Evolutionary conservation across 2,888 invertebrate genomes (phyloP), one percentile per base, ranked within the genome.

Genomic region (Heliconius hortense): DNA sequence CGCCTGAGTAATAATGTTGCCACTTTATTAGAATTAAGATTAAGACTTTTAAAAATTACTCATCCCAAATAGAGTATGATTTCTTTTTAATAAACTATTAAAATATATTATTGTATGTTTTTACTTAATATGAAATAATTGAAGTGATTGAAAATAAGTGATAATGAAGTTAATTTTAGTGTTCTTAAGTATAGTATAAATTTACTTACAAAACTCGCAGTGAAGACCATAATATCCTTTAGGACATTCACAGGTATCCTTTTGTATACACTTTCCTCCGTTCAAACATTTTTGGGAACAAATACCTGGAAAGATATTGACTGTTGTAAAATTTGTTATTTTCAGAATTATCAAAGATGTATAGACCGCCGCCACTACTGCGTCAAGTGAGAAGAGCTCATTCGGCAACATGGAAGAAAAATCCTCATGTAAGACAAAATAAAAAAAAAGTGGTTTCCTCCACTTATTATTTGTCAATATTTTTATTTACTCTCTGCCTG

Each of bases 181-280:
- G 21, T 21, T 21, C 18, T 56, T 56, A 8, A 63, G 10, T 31
- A 64, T n/a, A 64, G 7, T n/a, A 10, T 35, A n/a, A 24, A 11
- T 39, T 70, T 85, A 95, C 97, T 96, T 94, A 98, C 98, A 98
- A 91, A 96, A 97, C 95, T 98, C 98, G 90, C 98, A 98, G 76
- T 96, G 96, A 70, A 96, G 93, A 76, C 98, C 99, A 86, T 97
- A 98, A 88, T 97, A 98, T 64, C 98, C 98, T 87, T 97, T 97
- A 0, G 97, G 96, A 90, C 98, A 99, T 83, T 97, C 97, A 86
- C 99, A 99, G 39, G 97, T 97, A 88, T 98, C 98, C 89, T 98
- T 98, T 88, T 98, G 98, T 82, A 98, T 96, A 87, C 99, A 99
- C 89, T 98, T 98, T 7, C 99, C 99, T 28, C 98, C 98, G 88